Evolutionary conservation across 2,797 vertebrate species (phyloP).

Genomic region (Brachyrhaphis roseni): DNA sequence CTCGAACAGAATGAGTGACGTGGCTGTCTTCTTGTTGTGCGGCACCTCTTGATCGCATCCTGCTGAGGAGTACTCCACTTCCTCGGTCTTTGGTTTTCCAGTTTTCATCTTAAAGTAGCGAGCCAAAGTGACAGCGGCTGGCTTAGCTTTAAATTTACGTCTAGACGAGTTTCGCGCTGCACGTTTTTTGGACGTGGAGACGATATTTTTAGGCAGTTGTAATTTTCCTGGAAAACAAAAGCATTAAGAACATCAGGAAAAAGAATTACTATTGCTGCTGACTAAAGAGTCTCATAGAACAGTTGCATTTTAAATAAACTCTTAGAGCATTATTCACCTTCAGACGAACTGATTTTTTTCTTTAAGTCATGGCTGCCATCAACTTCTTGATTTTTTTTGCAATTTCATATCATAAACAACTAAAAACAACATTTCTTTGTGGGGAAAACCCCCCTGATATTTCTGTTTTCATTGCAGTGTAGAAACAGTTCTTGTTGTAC

Average conservation of each 20-base stretch:
- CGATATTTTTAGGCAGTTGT: constrained; percentile 77
- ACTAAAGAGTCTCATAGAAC: neutral
- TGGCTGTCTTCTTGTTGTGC: constrained; percentile 79
- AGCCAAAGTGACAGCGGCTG: constrained; percentile 80
- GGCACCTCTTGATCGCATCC: constrained; percentile 46
- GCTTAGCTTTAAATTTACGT: constrained; percentile 49
- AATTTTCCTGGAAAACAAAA: constrained; percentile 77
- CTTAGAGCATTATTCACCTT: neutral
- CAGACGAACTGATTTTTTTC: neutral
- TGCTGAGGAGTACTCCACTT: neutral
- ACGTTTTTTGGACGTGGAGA: constrained; percentile 79
- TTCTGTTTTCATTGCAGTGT: neutral
- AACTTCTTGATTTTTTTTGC: neutral
- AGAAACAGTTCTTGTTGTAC: neutral
- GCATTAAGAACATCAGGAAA: neutral
- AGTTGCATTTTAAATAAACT: neutral
- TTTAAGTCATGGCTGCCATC: neutral
- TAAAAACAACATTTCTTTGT: neutral
- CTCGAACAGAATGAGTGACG: constrained; percentile 96
- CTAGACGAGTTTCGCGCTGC: constrained; percentile 56
- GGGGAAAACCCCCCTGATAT: neutral
- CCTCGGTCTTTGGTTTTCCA: constrained; percentile 60
- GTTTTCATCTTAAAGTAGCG: constrained; percentile 85
- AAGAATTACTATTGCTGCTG: neutral
- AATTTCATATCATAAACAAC: neutral